Conservation (phyloP, 2,113 vertebrate genomes). For the Heterotis niloticus region DNA sequence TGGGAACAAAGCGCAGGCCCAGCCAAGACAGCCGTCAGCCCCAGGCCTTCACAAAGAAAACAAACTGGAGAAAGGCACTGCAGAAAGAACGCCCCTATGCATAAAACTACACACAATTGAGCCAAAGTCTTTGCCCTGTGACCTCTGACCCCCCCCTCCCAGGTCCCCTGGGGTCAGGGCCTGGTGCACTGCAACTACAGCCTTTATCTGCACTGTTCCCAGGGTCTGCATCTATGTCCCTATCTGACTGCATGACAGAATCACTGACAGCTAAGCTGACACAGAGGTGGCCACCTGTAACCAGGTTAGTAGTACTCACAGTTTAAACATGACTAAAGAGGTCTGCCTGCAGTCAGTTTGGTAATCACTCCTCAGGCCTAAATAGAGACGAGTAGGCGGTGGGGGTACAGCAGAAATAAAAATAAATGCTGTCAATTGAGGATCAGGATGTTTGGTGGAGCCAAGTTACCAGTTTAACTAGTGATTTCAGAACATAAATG, state of each 20-base stretch:
- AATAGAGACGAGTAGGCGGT: neutral
- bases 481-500: conserved; percentile 61
- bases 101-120: conserved; percentile 57
- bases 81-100: conserved; percentile 60
- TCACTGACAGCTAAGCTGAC: neutral
- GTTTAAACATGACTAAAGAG: neutral
- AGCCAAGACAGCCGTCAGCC: conserved; percentile 44
- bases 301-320: neutral
- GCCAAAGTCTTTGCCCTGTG: conserved; percentile 68
- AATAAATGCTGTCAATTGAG: no score
- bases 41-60: conserved; percentile 61
- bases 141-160: conserved; percentile 66
- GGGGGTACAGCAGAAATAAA: no score
- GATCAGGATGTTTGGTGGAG: no score
- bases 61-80: conserved; percentile 47
- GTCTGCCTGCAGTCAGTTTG: no score
- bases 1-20: conserved; percentile 2
- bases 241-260: conserved; percentile 37
- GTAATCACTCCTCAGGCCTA: neutral
- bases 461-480: conserved; percentile 29
- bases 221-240: conserved; percentile 57
- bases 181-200: conserved; percentile 54
- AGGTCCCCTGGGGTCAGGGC: conserved; percentile 61
- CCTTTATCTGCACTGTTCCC: conserved; percentile 57
- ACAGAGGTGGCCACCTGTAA: neutral